Conservation (phyloP, 1,140 invertebrate species). For the Notospermus geniculatus region DNA sequence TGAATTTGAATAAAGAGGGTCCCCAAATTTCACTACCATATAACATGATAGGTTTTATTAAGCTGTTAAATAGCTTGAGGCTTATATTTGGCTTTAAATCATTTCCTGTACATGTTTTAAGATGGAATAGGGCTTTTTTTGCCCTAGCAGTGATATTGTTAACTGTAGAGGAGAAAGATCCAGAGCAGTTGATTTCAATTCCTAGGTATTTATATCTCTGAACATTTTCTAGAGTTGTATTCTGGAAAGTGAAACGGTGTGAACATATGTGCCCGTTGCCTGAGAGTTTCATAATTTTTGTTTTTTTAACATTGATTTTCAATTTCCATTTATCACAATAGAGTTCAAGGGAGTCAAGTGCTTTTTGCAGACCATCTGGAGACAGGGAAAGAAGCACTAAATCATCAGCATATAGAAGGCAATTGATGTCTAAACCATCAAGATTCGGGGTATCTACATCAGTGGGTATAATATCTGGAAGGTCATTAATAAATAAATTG, state of each 20-base stretch:
- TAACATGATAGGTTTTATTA: background rate
- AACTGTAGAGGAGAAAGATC: background rate
- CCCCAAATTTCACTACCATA: background rate
- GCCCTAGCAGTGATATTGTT: background rate
- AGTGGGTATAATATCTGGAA: background rate
- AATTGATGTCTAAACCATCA: background rate
- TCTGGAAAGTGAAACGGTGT: background rate
- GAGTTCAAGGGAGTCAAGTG: background rate
- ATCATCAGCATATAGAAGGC: slow-evolving; percentile 2
- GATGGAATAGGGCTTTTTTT: too few relatives aligned
- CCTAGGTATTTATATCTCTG: background rate
- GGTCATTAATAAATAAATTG: background rate
- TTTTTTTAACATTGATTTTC: background rate
- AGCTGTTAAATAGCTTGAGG: background rate
- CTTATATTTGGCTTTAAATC: background rate
- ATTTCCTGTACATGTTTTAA: background rate
- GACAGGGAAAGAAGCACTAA: background rate
- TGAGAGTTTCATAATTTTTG: background rate
- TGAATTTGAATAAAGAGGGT: background rate
- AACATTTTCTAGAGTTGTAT: background rate
- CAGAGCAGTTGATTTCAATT: background rate
- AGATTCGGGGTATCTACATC: background rate
- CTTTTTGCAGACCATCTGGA: background rate
- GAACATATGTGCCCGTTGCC: background rate
- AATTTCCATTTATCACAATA: background rate